phyloP scores from a whole-genome alignment of 2,888 invertebrate genomes.

The Ophion ventricosus region DNA sequence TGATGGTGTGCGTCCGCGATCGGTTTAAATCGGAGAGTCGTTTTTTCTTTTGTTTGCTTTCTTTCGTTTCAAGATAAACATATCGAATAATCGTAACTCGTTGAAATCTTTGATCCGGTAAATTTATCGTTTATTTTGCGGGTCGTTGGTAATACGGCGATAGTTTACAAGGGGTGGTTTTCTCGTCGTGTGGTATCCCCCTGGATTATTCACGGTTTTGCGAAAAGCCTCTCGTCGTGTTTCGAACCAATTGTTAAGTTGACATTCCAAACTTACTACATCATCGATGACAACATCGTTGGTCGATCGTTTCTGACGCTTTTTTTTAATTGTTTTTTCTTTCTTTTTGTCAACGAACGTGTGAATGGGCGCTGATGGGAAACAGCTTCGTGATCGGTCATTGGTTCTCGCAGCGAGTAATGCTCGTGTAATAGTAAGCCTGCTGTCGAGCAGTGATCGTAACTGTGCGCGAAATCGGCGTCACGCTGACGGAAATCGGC shows the following conservation, averaged over 20 bases:
- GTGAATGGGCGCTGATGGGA: conserved; percentile 59
- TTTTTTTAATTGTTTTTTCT: background rate
- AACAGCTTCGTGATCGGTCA: conserved; percentile 12
- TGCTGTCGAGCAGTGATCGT: conserved; percentile 22
- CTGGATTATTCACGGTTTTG: background rate
- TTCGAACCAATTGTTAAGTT: background rate
- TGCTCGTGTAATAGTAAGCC: conserved; percentile 31
- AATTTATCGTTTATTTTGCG: background rate
- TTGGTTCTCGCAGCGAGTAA: conserved; percentile 24
- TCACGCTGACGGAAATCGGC: conserved; percentile 66
- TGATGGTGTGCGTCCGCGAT: background rate
- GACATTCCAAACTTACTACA: background rate
- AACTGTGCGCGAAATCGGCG: conserved; percentile 39
- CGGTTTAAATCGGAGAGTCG: background rate
- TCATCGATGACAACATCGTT: background rate
- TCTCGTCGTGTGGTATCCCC: background rate
- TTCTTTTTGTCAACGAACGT: background rate
- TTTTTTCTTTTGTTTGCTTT: background rate
- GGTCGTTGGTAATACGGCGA: background rate
- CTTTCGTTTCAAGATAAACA: conserved; percentile 3
- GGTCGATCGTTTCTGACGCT: background rate
- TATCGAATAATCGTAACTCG: background rate
- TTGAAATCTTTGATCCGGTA: background rate
- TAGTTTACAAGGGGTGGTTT: background rate
- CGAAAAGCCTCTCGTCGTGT: background rate